These are phyloP conservation scores for Oopsacas minuta DNA, from an alignment of 37 sponge, comb jelly and placozoan species.

Conservation along the genomic window DNA sequence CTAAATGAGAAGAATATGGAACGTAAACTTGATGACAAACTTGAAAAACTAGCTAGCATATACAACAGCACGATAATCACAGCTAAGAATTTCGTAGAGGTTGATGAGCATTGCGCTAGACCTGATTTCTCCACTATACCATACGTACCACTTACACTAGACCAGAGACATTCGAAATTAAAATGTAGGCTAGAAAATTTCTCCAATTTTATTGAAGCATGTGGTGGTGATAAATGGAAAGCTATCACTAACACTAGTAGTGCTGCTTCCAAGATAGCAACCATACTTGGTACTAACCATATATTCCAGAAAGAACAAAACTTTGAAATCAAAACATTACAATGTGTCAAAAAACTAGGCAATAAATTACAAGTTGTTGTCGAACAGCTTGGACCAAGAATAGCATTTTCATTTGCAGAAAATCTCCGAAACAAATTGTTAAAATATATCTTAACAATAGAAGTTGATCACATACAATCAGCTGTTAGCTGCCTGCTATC, in stretches of 20 bases:
- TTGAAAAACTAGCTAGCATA: constrained; percentile 37
- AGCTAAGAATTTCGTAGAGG: constrained; percentile 36
- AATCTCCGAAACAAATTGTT: not conserved
- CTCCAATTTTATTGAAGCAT: not conserved
- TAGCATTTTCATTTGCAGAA: not conserved
- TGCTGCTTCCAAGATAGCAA: not conserved
- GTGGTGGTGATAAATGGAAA: not conserved
- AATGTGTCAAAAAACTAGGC: not conserved
- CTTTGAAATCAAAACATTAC: not conserved
- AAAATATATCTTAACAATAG: not conserved
- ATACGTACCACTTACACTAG: constrained; percentile 12
- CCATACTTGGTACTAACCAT: not conserved
- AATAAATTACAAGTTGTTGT: not conserved
- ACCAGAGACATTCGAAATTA: not conserved
- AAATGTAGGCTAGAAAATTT: not conserved
- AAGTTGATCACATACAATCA: not conserved
- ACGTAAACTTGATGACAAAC: constrained; percentile 39
- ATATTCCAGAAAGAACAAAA: not conserved
- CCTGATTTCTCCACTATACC: constrained; percentile 30
- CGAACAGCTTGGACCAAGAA: not conserved
- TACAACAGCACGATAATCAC: constrained; percentile 25
- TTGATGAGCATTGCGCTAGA: constrained; percentile 46
- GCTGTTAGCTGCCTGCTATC: not conserved
- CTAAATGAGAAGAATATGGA: constrained; percentile 43
- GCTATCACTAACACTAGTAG: not conserved